Evolutionary conservation across 2,113 vertebrate genomes (phyloP), one percentile per base, ranked within the genome.

Genomic region (Thymallus thymallus): DNA sequence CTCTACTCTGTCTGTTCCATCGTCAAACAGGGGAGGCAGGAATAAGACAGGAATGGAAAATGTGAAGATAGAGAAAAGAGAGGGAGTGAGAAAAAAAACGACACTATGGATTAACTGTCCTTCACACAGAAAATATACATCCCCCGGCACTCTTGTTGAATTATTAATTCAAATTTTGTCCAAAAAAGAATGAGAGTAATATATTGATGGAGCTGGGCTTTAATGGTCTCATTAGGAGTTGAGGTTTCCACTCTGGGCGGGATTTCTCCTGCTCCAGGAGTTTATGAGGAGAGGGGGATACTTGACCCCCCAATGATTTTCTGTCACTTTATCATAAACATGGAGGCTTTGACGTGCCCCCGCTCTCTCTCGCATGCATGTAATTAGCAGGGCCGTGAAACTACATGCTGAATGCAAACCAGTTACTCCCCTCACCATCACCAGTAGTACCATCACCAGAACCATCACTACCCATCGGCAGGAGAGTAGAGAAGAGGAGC

Each of bases 131-230:
- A 93, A 93, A 91, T 92, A 92, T 92, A 91, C 90, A 91, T 94
- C 94, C 93, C 91, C 81, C 86, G 91, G 91, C 91, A 56, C 80
- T 79, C 79, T 16, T 83, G 77, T 87, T 95, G 91, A 95, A 95
- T 94, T 93, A 94, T 94, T 95, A 90, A 95, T 94, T 93, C 84
- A 92, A 90, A 93, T 94, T 94, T 92, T 51, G 91, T 92, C 90
- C 90, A 90, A 92, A 90, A 92, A 92, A 92, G 88, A 91, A 90
- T 88, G 83, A 92, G 89, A 90, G 88, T 90, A 90, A 92, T 91
- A 85, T 92, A 94, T 94, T 91, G 92, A 91, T 83, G 80, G 86
- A 89, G 87, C 92, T 89, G 89, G 90, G 82, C 81, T 92, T 92
- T 94, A 92, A 93, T 91, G 88, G 89, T 88, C 92, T 94, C 88